Base-by-base conservation (phyloP, 2,797 vertebrate species). In the Myiotriccus ornatus region DNA sequence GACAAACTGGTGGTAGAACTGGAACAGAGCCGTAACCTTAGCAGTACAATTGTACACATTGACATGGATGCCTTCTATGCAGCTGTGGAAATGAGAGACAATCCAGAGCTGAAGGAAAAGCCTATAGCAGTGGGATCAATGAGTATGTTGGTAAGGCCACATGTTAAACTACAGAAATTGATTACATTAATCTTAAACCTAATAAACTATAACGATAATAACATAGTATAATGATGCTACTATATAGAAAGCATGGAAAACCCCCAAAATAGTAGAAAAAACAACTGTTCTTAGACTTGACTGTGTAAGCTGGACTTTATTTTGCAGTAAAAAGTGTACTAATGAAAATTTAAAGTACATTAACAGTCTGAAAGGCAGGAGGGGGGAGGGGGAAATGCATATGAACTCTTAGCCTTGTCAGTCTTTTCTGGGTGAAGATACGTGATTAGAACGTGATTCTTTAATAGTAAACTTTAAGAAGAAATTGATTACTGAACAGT, bases 51-150 rank as follows among this genome's bases (percentile, higher is more conserved):
- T 71, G 98, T 99, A 17, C 99, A 99, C 63, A 98, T 99, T 89
- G 99, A 99, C 95, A 99, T 99, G 99, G 99, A 99, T 85, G 99
- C 99, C 59, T 99, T 99, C 97, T 99, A 99, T 27, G 99, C 99
- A 87, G 99, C 99, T 55, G 99, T 99, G 87, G 99, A 99, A 97
- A 99, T 99, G 98, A 98, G 98, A 94, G 99, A 99, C 96, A 98
- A 98, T 85, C 99, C 99, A 46, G 99, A 99, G 82, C 94, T 99
- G 84, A 99, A 98, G 93, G 98, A 99, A 71, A 99, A 98, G 60
- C 99, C 99, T n/a, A 99, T 99, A 98, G 99, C 99, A 64, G 99
- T 99, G 49, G 99, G 99, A 79, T 99, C 99, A 78, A 98, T 98
- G 98, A 99, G 98, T 93, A 99, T 99, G 99, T 95, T 99, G 98